phyloP scores from a whole-genome alignment of 2,113 vertebrate genomes.

The Syngnathoides biaculeatus region DNA sequence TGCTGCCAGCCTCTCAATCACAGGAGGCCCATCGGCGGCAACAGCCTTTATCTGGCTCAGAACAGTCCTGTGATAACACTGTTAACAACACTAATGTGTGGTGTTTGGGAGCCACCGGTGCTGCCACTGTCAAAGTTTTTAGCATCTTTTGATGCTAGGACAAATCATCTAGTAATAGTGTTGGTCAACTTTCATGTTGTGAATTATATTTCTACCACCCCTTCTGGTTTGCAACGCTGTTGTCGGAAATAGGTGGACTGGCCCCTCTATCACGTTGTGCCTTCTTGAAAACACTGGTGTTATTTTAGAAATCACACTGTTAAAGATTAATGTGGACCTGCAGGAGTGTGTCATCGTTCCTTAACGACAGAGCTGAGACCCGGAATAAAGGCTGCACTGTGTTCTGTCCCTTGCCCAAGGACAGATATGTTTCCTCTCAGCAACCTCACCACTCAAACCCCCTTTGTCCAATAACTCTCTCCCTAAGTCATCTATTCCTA shows the following conservation, averaged over 20 bases:
- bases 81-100: conserved; percentile 72
- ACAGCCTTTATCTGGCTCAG: conserved; percentile 67
- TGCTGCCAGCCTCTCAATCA: conserved; percentile 53
- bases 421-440: conserved; percentile 70
- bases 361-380: conserved; percentile 64
- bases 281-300: conserved; percentile 67
- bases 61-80: conserved; percentile 73
- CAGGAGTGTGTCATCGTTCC: conserved; percentile 76
- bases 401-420: conserved; percentile 67
- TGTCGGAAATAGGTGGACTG: conserved; percentile 25
- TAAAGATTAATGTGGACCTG: conserved; percentile 73
- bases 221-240: conserved; percentile 4
- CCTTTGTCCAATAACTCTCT: conserved; percentile 58
- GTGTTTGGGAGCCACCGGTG: conserved; percentile 48
- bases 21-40: conserved; percentile 47
- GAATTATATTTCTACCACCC: conserved; percentile 12
- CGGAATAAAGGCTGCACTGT: conserved; percentile 72
- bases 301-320: conserved; percentile 76
- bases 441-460: conserved; percentile 40
- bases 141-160: conserved; percentile 37
- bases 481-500: conserved; percentile 43
- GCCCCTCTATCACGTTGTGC: conserved; percentile 45
- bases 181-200: conserved; percentile 22
- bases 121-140: conserved; percentile 63
- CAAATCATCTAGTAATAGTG: conserved; percentile 12